Percentiles rank a stretch among this genome's conserved stretches.
Conservation (phyloP, 2,888 invertebrate species). For the Notodonta dromedarius region DNA sequence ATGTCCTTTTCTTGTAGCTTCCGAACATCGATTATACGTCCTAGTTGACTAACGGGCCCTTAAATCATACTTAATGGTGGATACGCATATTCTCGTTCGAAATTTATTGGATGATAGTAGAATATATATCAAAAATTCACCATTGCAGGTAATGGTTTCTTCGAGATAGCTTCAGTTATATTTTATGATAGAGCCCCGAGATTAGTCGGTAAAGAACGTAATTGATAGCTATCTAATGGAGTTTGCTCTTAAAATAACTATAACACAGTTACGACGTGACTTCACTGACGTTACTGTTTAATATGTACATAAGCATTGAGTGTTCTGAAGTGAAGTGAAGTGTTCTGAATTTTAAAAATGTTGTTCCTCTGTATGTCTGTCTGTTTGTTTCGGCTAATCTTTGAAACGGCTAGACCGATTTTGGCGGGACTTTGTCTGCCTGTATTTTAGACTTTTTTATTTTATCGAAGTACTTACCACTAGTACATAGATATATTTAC, state of each 20-base stretch:
- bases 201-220: constrained; percentile 32
- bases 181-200: constrained; percentile 34
- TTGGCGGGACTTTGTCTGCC: no score
- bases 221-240: constrained; percentile 21
- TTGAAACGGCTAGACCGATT: no score
- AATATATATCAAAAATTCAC: constrained; percentile 66
- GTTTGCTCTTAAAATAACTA: constrained; percentile 3
- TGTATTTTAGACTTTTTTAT: no score
- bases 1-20: constrained; percentile 57
- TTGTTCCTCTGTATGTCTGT: no score
- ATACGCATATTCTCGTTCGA: constrained; percentile 72
- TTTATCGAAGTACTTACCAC: no score
- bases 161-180: constrained; percentile 41
- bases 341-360: no score
- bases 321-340: no score
- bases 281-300: not conserved
- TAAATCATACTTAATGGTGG: constrained; percentile 78
- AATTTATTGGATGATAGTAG: constrained; percentile 70
- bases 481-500: no score
- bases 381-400: no score
- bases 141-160: constrained; percentile 52
- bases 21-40: constrained; percentile 66
- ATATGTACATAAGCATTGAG: no score
- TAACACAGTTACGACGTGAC: not conserved
- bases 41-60: constrained; percentile 67